These are phyloP conservation scores for Drosophila aldrichi DNA, from an alignment of 2,888 invertebrate species.

Conservation along the genomic window DNA sequence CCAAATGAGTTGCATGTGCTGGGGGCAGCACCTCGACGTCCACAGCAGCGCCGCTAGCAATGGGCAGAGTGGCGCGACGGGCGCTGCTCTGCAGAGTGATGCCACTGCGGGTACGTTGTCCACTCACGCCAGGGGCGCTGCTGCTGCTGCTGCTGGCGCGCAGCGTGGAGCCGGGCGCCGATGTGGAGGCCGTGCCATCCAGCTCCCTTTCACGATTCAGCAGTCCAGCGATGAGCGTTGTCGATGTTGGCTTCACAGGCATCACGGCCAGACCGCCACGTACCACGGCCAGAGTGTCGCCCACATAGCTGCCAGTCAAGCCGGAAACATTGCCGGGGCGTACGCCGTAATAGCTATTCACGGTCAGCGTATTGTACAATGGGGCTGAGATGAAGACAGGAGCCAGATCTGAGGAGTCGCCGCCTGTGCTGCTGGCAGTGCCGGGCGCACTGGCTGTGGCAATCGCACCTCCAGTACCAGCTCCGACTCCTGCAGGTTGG, in stretches of 20 bases:
- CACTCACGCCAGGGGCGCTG: constrained; percentile 18
- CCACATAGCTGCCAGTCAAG: constrained; percentile 77
- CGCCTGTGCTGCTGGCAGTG: constrained; percentile 55
- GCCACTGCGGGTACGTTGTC: constrained; percentile 78
- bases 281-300: constrained; percentile 78
- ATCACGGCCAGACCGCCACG: constrained; percentile 73
- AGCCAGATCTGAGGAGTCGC: constrained; percentile 76
- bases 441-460: constrained; percentile 35
- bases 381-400: constrained; percentile 82
- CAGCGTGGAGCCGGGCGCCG: constrained; percentile 29
- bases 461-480: not conserved
- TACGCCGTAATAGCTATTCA: constrained; percentile 76
- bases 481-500: not conserved
- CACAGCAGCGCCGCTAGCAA: constrained; percentile 45
- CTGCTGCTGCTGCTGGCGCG: constrained; percentile 67
- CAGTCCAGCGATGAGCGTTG: constrained; percentile 93
- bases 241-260: constrained; percentile 92
- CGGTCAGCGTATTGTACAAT: constrained; percentile 81
- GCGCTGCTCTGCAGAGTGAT: constrained; percentile 72
- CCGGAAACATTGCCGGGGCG: constrained; percentile 60
- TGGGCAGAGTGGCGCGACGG: constrained; percentile 69
- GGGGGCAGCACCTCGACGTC: constrained; percentile 37
- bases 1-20: constrained; percentile 20
- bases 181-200: constrained; percentile 55
- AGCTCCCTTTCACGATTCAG: constrained; percentile 87